Conservation (phyloP, 2,888 invertebrate species). For the Coelinius sp. region DNA sequence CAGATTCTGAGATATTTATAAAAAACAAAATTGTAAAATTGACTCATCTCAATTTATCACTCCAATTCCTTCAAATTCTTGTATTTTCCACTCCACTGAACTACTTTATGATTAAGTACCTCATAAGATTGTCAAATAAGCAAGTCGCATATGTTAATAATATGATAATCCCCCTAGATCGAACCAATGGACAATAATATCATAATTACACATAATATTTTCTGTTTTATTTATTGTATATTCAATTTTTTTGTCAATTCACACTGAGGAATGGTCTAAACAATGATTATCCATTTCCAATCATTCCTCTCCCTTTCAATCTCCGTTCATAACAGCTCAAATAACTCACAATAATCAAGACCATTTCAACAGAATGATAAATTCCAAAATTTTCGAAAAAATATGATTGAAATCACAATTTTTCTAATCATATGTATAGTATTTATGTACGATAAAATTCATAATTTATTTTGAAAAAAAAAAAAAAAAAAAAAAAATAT, state of each 20-base stretch:
- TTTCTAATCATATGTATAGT: slow-evolving; percentile 1
- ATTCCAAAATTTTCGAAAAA: slow-evolving; percentile 11
- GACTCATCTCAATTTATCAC: neutral
- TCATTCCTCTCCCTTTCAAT: neutral
- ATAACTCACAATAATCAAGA: slow-evolving; percentile 8
- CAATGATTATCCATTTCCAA: neutral
- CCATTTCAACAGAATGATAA: slow-evolving; percentile 19
- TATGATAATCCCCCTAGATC: neutral
- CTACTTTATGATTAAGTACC: neutral
- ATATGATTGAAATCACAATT: neutral
- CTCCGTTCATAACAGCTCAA: neutral
- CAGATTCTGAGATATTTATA: too few species aligned
- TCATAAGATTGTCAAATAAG: neutral
- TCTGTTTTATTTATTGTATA: slow-evolving; percentile 8
- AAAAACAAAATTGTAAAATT: too few species aligned
- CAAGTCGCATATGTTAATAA: too few species aligned
- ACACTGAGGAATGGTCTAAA: neutral
- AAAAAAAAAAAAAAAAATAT: neutral
- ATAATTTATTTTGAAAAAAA: slow-evolving; percentile 20
- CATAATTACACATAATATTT: neutral
- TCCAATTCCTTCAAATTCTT: too few species aligned
- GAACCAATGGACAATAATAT: neutral
- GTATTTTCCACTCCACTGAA: neutral
- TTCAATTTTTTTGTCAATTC: neutral
- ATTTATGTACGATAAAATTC: slow-evolving; percentile 10